These are phyloP conservation scores for Wiebesia pumilae DNA, from an alignment of 1,140 invertebrate species.

Conservation along the genomic window DNA sequence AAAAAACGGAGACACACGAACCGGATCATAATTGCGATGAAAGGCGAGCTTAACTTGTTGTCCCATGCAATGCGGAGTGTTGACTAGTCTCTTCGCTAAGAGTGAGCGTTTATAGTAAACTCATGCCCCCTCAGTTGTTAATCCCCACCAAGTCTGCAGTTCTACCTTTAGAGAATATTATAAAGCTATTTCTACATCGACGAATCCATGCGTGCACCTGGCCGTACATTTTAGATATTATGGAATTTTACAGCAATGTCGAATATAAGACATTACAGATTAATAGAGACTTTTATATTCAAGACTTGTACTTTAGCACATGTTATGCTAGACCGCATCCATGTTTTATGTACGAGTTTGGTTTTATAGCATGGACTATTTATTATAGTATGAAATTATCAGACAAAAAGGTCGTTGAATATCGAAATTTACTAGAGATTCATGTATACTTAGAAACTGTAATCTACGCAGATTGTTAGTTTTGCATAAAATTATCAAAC, in stretches of 20 bases:
- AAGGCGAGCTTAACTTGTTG: not conserved
- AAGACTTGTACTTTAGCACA: too few relatives aligned
- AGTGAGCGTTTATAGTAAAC: constrained; percentile 35
- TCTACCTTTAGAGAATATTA: constrained; percentile 6
- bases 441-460: not conserved
- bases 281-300: too few relatives aligned
- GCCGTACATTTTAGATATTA: too few relatives aligned
- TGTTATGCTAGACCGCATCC: too few relatives aligned
- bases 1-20: constrained; percentile 50
- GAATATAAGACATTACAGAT: not conserved
- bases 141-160: constrained; percentile 13
- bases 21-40: constrained; percentile 60
- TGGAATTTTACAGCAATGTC: not conserved
- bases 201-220: not conserved
- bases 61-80: constrained; percentile 55
- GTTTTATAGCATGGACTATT: not conserved
- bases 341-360: not conserved
- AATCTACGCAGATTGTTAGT: not conserved
- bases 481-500: not conserved
- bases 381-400: not conserved
- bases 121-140: constrained; percentile 12
- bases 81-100: constrained; percentile 61
- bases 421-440: not conserved
- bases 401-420: not conserved
- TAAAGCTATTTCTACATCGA: not conserved